Conservation (phyloP, 2,797 vertebrate genomes). For the Malacoctenus gilli region DNA sequence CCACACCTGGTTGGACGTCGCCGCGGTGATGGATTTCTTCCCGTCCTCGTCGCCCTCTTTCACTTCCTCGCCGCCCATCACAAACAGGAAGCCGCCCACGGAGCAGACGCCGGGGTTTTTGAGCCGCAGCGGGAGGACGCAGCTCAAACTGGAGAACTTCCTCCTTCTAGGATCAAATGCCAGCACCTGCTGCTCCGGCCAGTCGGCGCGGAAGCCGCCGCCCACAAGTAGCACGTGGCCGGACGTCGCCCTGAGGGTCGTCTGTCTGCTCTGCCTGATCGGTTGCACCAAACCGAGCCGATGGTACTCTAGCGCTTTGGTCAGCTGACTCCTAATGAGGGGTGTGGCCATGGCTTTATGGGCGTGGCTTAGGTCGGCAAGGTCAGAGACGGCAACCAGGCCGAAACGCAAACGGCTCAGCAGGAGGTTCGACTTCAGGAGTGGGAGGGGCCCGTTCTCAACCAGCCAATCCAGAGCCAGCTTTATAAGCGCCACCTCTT, state of each 20-base stretch:
- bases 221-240: constrained; percentile 86
- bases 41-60: constrained; percentile 60
- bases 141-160: constrained; percentile 78
- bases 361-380: constrained; percentile 76
- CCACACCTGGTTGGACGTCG: constrained; percentile 84
- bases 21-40: constrained; percentile 54
- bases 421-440: constrained; percentile 81
- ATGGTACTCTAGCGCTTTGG: constrained; percentile 91
- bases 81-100: constrained; percentile 90
- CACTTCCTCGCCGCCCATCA: constrained; percentile 88
- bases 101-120: constrained; percentile 87
- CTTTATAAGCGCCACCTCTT: constrained; percentile 81
- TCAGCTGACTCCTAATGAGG: constrained; percentile 86
- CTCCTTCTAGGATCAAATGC: constrained; percentile 85
- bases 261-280: constrained; percentile 85
- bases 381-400: constrained; percentile 79
- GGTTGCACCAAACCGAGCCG: constrained; percentile 83
- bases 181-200: constrained; percentile 77
- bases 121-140: constrained; percentile 76
- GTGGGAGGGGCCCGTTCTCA: constrained; percentile 80
- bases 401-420: constrained; percentile 88
- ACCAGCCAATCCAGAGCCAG: constrained; percentile 88
- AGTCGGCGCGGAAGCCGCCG: constrained; percentile 78
- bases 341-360: constrained; percentile 83
- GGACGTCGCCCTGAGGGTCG: constrained; percentile 82